Evolutionary conservation across 2,797 vertebrate species (phyloP).

Genomic region (Eleutherodactylus coqui): DNA sequence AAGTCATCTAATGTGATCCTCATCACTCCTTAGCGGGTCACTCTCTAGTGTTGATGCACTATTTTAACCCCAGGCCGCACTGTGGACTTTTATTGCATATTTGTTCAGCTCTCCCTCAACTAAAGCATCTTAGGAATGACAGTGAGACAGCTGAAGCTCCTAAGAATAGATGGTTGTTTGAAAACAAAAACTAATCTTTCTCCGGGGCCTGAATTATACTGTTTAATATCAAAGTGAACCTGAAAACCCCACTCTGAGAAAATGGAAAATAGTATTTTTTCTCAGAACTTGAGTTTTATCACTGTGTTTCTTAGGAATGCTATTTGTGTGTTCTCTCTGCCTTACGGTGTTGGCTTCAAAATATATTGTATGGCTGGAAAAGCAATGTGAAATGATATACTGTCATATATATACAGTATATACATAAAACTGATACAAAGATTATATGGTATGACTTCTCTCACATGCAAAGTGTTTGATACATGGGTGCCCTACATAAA

Average conservation of each 20-base stretch:
- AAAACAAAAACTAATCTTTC: constrained; percentile 55
- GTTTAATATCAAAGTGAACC: not conserved
- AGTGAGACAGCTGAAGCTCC: constrained; percentile 23
- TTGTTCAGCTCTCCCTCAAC: constrained; percentile 1
- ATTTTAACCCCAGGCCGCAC: not conserved
- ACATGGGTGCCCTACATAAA: too few relatives aligned
- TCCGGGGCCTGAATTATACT: constrained; percentile 13
- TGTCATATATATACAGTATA: not conserved
- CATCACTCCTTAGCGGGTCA: not conserved
- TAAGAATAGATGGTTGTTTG: constrained; percentile 50
- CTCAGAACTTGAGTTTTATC: not conserved
- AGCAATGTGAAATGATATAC: not conserved
- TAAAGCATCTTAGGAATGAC: constrained; percentile 28
- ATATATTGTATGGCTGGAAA: not conserved
- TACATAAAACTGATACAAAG: not conserved
- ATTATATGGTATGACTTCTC: not conserved
- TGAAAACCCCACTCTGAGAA: not conserved
- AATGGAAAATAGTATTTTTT: not conserved
- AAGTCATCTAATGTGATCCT: not conserved
- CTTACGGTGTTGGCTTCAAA: not conserved
- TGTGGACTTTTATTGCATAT: constrained; percentile 6
- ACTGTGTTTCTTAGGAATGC: not conserved
- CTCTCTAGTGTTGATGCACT: not conserved
- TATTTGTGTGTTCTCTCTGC: not conserved
- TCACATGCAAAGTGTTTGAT: not conserved